These are phyloP conservation scores for Coturnix japonica DNA, from an alignment of 2,113 vertebrate genomes.

Conservation along the genomic window DNA sequence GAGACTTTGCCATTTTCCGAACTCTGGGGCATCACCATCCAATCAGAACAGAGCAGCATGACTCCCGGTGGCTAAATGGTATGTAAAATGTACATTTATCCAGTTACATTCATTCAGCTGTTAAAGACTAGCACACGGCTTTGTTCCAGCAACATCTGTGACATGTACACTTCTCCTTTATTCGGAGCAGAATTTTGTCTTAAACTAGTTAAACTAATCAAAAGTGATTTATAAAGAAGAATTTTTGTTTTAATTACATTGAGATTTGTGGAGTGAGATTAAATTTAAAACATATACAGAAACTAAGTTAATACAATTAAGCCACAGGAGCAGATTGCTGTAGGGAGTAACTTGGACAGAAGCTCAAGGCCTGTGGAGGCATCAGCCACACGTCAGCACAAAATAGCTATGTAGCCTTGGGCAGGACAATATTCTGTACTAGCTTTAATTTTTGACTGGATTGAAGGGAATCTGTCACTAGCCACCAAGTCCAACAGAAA, in stretches of 20 bases:
- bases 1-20: conserved; percentile 98
- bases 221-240: conserved; percentile 31
- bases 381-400: not conserved
- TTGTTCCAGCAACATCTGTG: conserved; percentile 1
- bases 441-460: not conserved
- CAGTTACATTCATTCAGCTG: not conserved
- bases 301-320: not conserved
- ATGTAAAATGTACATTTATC: conserved; percentile 63
- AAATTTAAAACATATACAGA: conserved; percentile 39
- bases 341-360: not conserved
- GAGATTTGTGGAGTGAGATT: conserved; percentile 41
- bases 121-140: not conserved
- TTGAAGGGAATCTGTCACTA: not conserved
- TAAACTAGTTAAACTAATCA: conserved; percentile 20
- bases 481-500: not conserved
- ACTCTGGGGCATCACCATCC: conserved; percentile 96
- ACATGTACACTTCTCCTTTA: not conserved
- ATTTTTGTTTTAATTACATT: conserved; percentile 39
- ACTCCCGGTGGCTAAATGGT: conserved; percentile 98
- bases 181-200: conserved; percentile 28
- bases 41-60: conserved; percentile 97
- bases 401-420: not conserved
- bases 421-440: not conserved
- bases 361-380: not conserved
- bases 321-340: not conserved